Base-by-base conservation (phyloP, 23 tunicate genomes). In the Botrylloides violaceus region DNA sequence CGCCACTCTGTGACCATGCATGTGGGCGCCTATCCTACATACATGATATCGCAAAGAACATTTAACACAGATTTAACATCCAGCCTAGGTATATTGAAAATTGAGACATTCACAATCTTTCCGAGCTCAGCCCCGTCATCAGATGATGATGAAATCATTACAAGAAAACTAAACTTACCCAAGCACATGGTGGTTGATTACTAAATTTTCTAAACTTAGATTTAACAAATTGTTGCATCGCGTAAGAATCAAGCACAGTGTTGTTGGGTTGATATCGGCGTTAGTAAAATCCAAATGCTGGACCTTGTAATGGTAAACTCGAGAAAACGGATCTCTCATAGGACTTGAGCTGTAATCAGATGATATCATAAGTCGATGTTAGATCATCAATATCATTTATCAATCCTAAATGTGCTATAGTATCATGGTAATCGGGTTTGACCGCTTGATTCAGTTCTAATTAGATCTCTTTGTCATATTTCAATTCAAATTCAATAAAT, bases 211-310 rank as follows among this genome's bases (percentile, higher is more conserved):
- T 63, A 88, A 65, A 36, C 96, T 88, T 3, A 88, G 34, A 66
- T 88, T 88, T 34, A 58, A 22, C 76, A 88, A 33, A 2, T 37
- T 50, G 29, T 50, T 72, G 36, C 96, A 88, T 37, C 88, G 79
- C 53, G 82, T 66, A 20, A 88, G 71, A 6, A 88, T 71, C 6
- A 87, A 36, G 53, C 95, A 87, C 20, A 87, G 78, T 28, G 79
- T 25, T 33, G 84, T 87, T 7, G 79, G 63, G 27, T 77, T 63
- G 24, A 87, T 78, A 3, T 65, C 75, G 4, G 95, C 95, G 71
- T 87, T 87, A 49, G 95, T 87, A 21, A 87, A 80, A 76, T 87
- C 95, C 58, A 87, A 31, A 18, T 84, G 84, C 65, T 80, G 95
- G 24, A 87, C 75, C 26, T 76, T 18, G 70, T 87, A 87, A 50